These are phyloP conservation scores for Bucco capensis DNA, from an alignment of 2,113 vertebrate species.

Conservation along the genomic window DNA sequence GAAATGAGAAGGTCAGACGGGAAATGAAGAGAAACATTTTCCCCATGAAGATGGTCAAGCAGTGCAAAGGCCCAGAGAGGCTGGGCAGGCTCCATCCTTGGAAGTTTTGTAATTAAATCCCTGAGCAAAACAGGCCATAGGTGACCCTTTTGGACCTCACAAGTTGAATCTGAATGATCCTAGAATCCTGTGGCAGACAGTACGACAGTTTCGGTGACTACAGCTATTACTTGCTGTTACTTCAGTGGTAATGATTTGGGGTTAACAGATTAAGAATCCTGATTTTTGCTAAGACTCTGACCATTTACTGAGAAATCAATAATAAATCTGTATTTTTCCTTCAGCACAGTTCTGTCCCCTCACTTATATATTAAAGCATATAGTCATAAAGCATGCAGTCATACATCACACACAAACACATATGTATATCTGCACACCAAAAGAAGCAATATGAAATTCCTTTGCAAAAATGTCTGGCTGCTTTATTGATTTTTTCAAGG, in stretches of 20 bases:
- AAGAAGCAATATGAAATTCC: background rate
- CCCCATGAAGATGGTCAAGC: rapidly evolving
- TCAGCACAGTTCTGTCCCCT: background rate
- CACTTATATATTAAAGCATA: background rate
- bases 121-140: background rate
- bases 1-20: background rate
- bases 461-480: background rate
- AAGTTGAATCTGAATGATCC: background rate
- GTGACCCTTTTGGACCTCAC: background rate
- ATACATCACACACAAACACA: background rate
- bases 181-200: background rate
- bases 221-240: background rate
- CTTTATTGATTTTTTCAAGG: background rate
- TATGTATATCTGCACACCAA: background rate
- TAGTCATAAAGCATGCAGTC: background rate
- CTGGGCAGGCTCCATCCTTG: background rate
- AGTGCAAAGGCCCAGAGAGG: background rate
- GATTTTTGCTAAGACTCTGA: background rate
- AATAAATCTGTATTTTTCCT: background rate
- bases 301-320: background rate
- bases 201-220: background rate
- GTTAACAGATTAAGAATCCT: background rate
- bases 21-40: background rate
- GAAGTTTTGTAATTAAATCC: background rate
- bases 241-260: background rate